Conservation (phyloP, 2,888 invertebrate genomes). For the Zygothrica quintamaculata region DNA sequence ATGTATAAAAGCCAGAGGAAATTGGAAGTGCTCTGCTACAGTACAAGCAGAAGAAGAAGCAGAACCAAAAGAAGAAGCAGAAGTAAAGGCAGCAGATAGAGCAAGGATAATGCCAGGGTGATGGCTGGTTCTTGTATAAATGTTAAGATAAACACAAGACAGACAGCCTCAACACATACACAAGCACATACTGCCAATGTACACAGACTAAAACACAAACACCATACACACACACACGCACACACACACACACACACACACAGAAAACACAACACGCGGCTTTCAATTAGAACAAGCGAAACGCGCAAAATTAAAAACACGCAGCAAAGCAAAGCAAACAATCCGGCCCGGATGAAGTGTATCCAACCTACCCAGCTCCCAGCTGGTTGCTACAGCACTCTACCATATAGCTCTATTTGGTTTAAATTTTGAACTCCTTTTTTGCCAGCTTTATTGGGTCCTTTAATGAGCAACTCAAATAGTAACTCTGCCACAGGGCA, state of each 20-base stretch:
- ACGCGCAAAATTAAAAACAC: conserved; percentile 80
- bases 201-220: conserved; percentile 51
- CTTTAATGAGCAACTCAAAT: conserved; percentile 73
- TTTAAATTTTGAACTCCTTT: conserved; percentile 19
- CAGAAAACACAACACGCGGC: conserved; percentile 68
- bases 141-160: conserved; percentile 78
- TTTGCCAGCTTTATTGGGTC: no score
- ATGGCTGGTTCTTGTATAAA: conserved; percentile 54
- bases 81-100: no score
- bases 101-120: background rate
- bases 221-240: conserved; percentile 10
- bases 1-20: conserved; percentile 55
- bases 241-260: conserved; percentile 39
- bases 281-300: conserved; percentile 80
- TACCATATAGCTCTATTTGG: conserved; percentile 4
- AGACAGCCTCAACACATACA: conserved; percentile 34
- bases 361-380: conserved; percentile 7
- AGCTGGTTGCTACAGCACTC: conserved; percentile 6
- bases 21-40: conserved; percentile 64
- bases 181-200: conserved; percentile 7
- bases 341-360: conserved; percentile 17
- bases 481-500: conserved; percentile 42
- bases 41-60: conserved; percentile 1
- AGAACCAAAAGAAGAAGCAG: no score
- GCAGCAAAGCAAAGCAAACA: conserved; percentile 76